phyloP scores from a whole-genome alignment of 2,888 invertebrate genomes.

The Mythimna pallens region DNA sequence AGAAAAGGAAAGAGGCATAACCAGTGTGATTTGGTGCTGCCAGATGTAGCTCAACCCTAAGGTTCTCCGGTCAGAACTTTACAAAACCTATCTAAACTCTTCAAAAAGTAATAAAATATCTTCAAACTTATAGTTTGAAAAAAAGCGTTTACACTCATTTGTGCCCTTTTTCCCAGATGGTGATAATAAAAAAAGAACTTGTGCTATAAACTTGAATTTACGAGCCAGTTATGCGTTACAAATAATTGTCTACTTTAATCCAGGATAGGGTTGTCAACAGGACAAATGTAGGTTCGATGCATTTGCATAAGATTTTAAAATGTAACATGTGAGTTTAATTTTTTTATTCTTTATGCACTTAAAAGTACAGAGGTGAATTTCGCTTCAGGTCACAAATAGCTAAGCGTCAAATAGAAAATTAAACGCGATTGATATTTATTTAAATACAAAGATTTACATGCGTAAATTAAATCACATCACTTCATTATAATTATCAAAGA shows the following conservation, averaged over 20 bases:
- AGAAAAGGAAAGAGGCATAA: too few relatives aligned
- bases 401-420: too few relatives aligned
- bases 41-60: neutral
- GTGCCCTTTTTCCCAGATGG: slow-evolving; percentile 55
- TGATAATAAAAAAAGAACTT: slow-evolving; percentile 61
- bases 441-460: too few relatives aligned
- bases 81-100: slow-evolving; percentile 33
- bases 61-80: neutral
- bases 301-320: neutral
- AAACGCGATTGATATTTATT: too few relatives aligned
- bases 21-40: too few relatives aligned
- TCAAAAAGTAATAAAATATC: slow-evolving; percentile 45
- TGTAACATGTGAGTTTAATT: neutral
- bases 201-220: slow-evolving; percentile 64
- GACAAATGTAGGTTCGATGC: neutral
- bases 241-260: slow-evolving; percentile 33
- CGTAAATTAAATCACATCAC: too few relatives aligned
- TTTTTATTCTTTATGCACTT: too few relatives aligned
- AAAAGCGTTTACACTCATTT: slow-evolving; percentile 54
- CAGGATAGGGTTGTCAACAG: slow-evolving; percentile 36
- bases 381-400: too few relatives aligned
- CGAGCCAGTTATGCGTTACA: slow-evolving; percentile 57
- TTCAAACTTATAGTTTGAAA: slow-evolving; percentile 43
- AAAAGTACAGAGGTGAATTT: too few relatives aligned
- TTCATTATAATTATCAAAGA: too few relatives aligned